Evolutionary conservation across 2,888 invertebrate species (phyloP), one percentile per base, ranked within the genome.

Genomic region (Plebejus anna): DNA sequence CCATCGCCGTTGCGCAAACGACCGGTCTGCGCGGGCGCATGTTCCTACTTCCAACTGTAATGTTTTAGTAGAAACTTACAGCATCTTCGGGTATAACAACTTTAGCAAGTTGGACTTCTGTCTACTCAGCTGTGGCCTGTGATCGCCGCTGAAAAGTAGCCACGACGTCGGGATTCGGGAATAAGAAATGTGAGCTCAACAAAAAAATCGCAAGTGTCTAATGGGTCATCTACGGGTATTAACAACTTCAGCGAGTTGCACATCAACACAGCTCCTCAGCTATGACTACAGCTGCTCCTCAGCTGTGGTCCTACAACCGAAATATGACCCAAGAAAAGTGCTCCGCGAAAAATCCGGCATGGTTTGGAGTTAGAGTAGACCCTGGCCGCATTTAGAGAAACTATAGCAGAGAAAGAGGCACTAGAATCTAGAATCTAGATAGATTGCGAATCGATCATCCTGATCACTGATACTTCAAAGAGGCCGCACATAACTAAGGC

Each of bases 1-100:
- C 79, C 81, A 80, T 81, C 81, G 79, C 79, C 79, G 78, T 79
- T 73, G 51, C 73, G 55, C 73, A 73, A 73, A 28, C 72, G 47
- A 28, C 72, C 47, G 42, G 72, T 47, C 28, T 66, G 66, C 32
- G 32, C 32, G 32, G 66, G 32, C 66, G 36, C 66, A 66, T 32
- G 66, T 36, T 61, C 28, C 2, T 5, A 66, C 32, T 66, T 36
- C 13, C 13, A 55, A 55, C 55, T 55, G 16, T 13, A 51, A 51
- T 13, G 51, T 51, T 51, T 51, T 51, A 51, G 55, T 42, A 42
- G 42, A 42, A 42, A 13, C 51, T 51, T 51, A 51, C 51, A 13
- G 51, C 42, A 9, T 51, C 13, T 11, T 51, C 51, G 4, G 51
- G 13, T 51, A 13, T 51, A 51, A 13, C 13, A 4, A 51, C 4